Evolutionary conservation across 2,113 vertebrate species (phyloP).

Genomic region (Poeciliopsis occidentalis): DNA sequence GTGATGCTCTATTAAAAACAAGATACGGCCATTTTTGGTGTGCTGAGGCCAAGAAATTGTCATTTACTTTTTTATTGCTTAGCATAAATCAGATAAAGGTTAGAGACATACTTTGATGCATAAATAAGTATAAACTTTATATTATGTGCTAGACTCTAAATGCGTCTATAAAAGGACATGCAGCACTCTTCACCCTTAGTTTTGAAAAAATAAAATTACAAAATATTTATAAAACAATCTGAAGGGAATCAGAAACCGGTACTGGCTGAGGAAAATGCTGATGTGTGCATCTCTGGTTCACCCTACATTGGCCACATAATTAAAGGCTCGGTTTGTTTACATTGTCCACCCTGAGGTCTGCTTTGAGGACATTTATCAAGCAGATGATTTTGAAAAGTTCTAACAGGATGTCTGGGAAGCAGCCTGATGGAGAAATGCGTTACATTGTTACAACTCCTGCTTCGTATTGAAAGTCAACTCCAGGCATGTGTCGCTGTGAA

Average conservation of each 20-base stretch:
- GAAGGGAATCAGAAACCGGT: no score
- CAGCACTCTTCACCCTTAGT: no score
- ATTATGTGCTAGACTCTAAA: background rate
- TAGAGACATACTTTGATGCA: background rate
- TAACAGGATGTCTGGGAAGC: background rate
- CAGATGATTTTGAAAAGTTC: constrained; percentile 6
- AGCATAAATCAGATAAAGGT: background rate
- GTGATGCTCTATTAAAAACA: constrained; percentile 34
- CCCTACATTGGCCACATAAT: background rate
- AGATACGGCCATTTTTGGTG: constrained; percentile 38
- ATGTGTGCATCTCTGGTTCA: no score
- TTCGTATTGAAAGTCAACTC: background rate
- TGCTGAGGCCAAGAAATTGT: background rate
- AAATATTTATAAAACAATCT: no score
- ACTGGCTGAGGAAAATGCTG: no score
- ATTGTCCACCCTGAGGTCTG: background rate
- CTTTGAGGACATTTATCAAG: constrained; percentile 10
- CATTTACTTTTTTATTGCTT: background rate
- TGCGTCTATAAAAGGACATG: no score
- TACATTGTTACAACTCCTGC: no score
- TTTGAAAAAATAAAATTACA: no score
- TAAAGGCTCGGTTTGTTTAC: constrained; percentile 57
- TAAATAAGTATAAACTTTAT: background rate
- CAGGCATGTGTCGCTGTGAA: constrained; percentile 25
- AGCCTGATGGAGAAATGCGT: background rate